Base-by-base conservation (phyloP, 2,113 vertebrate genomes). In the Tapirus terrestris region DNA sequence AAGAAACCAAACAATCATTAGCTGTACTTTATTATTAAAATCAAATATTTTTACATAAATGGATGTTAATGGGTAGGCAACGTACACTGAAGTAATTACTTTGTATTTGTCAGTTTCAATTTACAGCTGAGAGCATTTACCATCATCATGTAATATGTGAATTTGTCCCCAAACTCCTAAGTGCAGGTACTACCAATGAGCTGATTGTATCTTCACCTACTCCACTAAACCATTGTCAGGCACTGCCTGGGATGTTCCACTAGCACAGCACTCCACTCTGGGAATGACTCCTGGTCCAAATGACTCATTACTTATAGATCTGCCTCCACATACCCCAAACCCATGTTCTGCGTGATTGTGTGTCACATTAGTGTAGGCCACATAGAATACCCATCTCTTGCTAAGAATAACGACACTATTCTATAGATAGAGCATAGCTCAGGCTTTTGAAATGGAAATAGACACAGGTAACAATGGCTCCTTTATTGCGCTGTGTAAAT, bases 11-110 rank as follows among this genome's bases (percentile, higher is more conserved):
- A 94, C 8, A 84, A 73, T 96, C 58, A 51, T 92, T 96, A 91
- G 23, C 29, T 96, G 3, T 90, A 87, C 83, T 97, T 89, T 92
- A 92, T 87, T 94, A 96, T 94, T 96, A 85, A 97, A 91, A 68
- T 95, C 5, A 88, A 97, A 31, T 88, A 80, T 76, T 97, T 93
- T 96, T 89, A 86, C 65, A 94, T 82, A 93, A 96, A 63, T 94
- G 48, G 51, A 95, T 96, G 65, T 87, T 97, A 94, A 67, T 95
- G 90, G 25, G 20, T 91, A 92, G 58, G 25, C 79, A 96, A 14
- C 11, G 2, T 76, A 63, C 36, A 77, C 33, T 91, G n/a, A 17
- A 79, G 1, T 94, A 79, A 96, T 96, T 75, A 58, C 23, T 53
- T 90, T 29, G 18, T 96, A 76, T 94, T 87, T 92, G 75, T 73